Evolutionary conservation across 2,888 invertebrate species (phyloP).

Genomic region (Agrypnus murinus): DNA sequence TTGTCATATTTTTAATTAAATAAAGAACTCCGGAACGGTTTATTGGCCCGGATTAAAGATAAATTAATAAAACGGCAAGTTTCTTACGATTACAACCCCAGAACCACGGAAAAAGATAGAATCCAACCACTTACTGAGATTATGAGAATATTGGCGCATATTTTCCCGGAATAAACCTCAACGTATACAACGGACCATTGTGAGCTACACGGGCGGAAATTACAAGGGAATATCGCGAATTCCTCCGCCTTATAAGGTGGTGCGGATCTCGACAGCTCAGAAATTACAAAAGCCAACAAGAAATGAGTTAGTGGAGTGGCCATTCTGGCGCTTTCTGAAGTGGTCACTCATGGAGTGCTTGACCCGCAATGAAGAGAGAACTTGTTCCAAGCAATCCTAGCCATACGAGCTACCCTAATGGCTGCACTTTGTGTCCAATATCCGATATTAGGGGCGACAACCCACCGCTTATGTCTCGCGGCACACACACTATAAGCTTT

Average conservation of each 20-base stretch:
- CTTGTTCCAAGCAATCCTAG: slow-evolving; percentile 53
- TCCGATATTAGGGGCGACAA: slow-evolving; percentile 58
- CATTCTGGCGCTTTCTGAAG: slow-evolving; percentile 47
- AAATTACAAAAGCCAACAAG: slow-evolving; percentile 52
- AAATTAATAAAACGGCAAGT: slow-evolving; percentile 21
- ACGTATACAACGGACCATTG: slow-evolving; percentile 7
- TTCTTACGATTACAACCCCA: neutral
- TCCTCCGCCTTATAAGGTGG: slow-evolving; percentile 32
- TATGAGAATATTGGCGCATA: slow-evolving; percentile 23
- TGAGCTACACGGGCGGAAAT: slow-evolving; percentile 15
- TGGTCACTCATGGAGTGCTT: slow-evolving; percentile 51
- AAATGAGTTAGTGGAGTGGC: slow-evolving; percentile 52
- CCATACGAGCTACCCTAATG: slow-evolving; percentile 57
- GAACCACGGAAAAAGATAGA: neutral
- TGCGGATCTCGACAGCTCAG: slow-evolving; percentile 34
- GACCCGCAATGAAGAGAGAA: slow-evolving; percentile 57
- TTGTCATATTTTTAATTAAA: slow-evolving; percentile 36
- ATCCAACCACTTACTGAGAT: slow-evolving; percentile 9
- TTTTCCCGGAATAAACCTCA: slow-evolving; percentile 23
- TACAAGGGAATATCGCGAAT: slow-evolving; percentile 34
- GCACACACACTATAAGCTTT: slow-evolving; percentile 45
- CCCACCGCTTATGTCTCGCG: slow-evolving; percentile 49
- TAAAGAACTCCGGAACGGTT: neutral
- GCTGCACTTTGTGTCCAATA: slow-evolving; percentile 60
- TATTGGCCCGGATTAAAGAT: neutral